These are phyloP conservation scores for Ommatoiulus sabulosus DNA, from an alignment of 2,888 invertebrate genomes.

Conservation along the genomic window DNA sequence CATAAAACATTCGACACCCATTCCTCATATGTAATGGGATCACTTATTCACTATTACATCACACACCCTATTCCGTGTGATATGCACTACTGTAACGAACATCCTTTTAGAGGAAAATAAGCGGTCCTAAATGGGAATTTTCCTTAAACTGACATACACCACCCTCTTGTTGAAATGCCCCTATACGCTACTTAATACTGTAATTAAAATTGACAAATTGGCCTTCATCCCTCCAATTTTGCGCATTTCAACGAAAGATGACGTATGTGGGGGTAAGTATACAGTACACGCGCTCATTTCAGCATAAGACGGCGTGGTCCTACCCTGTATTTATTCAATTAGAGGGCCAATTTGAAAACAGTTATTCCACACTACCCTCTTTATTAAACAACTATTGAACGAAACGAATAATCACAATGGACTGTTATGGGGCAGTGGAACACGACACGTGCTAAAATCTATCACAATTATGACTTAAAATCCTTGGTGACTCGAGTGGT, in stretches of 20 bases:
- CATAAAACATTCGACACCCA: no score
- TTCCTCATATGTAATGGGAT: no score
- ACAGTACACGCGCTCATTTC: not conserved
- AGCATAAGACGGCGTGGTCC: not conserved
- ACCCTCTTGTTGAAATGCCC: not conserved
- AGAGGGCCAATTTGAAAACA: not conserved
- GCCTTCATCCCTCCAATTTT: not conserved
- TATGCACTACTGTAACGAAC: no score
- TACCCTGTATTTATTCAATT: not conserved
- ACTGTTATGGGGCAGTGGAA: not conserved
- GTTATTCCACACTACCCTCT: not conserved
- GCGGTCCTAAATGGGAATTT: not conserved
- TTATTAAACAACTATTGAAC: not conserved
- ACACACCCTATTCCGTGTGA: no score
- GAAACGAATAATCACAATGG: not conserved
- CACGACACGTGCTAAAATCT: not conserved
- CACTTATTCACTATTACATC: no score
- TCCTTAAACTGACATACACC: not conserved
- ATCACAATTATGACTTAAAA: not conserved
- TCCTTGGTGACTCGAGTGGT: no score
- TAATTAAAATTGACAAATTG: slow-evolving; percentile 3
- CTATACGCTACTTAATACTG: not conserved
- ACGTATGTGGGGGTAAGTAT: not conserved
- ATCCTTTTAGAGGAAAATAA: no score
- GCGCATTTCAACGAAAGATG: not conserved